Evolutionary conservation across 1,140 invertebrate species (phyloP), one percentile per base, ranked within the genome.

Genomic region (Euwallacea fornicatus): DNA sequence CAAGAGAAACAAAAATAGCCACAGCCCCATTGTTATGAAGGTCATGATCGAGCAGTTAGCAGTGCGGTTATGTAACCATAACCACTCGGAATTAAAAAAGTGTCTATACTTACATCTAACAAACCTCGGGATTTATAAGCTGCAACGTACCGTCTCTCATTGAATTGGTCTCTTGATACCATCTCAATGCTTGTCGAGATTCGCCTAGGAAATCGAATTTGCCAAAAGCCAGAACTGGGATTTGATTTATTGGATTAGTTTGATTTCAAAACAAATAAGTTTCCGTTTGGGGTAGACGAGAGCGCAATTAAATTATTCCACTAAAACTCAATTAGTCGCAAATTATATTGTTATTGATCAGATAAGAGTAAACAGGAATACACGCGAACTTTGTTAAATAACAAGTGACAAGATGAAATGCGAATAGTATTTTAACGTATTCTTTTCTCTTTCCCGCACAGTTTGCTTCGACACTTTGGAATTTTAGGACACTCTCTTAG

Each of bases 231-330:
- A 47, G 44, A 62, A 42, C 60, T 47, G 9, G 60, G 60, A 43
- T 62, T 62, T 62, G 60, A 62, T 62, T 62, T 62, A 62, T 62
- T 62, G 21, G 60, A 62, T 62, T 62, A 62, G 60, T 62, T 62
- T 62, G 60, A 62, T 62, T 62, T 62, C 60, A 43, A 62, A 62
- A 43, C 60, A 62, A 62, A 62, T 62, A 62, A 42, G 60, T 62
- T 62, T 62, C 60, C 13, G 42, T 43, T 62, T 62, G 10, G 41
- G 13, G 55, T 33, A 13, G 55, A 13, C 16, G 55, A 33, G 21
- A 58, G 21, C n/a, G 13, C 16, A 33, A 58, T 58, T 58, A 58
- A 58, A 58, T 58, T 58, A 58, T 58, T 33, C n/a, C 55, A 16
- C 10, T 58, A 16, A 13, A 58, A 58, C 16, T 58, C n/a, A 33